Evolutionary conservation across 2,797 vertebrate genomes (phyloP).

Genomic region (Prunella strophiata): DNA sequence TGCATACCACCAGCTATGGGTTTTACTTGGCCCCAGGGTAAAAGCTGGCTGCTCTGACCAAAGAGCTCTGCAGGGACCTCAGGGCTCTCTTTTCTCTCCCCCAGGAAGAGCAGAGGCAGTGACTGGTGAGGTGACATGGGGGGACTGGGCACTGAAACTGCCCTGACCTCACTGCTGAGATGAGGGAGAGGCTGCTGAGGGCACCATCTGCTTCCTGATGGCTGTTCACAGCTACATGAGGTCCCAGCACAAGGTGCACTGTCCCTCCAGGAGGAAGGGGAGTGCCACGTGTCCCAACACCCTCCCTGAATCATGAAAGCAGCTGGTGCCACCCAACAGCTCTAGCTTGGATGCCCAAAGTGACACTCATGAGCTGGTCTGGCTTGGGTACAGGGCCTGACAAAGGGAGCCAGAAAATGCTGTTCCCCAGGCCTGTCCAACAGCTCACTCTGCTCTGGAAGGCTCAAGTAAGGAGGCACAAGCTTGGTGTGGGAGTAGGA

Average conservation of each 20-base stretch:
- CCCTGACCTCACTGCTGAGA: not conserved
- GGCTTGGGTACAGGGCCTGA: not conserved
- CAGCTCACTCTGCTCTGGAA: not conserved
- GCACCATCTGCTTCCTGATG: not conserved
- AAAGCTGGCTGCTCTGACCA: not conserved
- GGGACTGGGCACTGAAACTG: not conserved
- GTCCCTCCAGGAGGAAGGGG: not conserved
- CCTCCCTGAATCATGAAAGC: fast-evolving
- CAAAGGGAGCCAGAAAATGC: not conserved
- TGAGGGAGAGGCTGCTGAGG: not conserved
- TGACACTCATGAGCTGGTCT: not conserved
- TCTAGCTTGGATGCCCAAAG: not conserved
- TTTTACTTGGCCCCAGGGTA: not conserved
- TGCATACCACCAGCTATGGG: not conserved
- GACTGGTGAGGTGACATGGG: not conserved
- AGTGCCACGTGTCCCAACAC: fast-evolving
- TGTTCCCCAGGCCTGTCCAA: not conserved
- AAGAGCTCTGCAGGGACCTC: not conserved
- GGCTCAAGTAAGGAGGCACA: not conserved
- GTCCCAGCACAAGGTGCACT: not conserved
- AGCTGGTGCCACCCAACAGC: not conserved
- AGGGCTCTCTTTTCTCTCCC: not conserved
- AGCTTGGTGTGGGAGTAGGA: not conserved
- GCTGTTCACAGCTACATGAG: not conserved
- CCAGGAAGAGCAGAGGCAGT: not conserved